phyloP scores from a whole-genome alignment of 2,797 vertebrate species.

The Dermochelys coriacea region DNA sequence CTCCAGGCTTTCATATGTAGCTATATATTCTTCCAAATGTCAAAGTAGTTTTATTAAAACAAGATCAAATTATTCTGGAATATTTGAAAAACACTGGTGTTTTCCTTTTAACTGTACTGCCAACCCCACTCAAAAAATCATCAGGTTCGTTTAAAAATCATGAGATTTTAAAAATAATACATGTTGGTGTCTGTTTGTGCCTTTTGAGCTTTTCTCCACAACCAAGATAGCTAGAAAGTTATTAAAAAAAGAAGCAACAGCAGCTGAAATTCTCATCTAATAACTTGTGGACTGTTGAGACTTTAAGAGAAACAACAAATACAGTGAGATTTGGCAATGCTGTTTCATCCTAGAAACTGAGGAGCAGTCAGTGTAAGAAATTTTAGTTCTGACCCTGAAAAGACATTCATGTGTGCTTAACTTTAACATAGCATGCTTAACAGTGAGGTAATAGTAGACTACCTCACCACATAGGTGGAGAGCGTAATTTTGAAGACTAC shows the following conservation, averaged over 20 bases:
- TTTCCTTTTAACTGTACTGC: neutral
- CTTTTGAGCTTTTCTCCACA: neutral
- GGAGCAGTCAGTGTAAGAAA: neutral
- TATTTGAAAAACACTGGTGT: neutral
- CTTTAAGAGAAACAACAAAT: neutral
- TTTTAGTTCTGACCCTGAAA: neutral
- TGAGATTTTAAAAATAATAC: neutral
- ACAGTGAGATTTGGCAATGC: neutral
- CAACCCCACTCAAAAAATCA: neutral
- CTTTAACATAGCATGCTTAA: neutral
- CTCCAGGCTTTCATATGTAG: neutral
- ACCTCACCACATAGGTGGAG: constrained; percentile 43
- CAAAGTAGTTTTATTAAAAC: neutral
- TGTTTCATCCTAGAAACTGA: neutral
- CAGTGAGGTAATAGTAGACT: neutral
- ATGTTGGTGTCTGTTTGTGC: neutral
- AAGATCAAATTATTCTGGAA: accelerated
- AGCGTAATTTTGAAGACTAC: constrained; percentile 54
- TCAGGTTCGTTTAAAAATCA: neutral
- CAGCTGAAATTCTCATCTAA: neutral
- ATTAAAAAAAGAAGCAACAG: neutral
- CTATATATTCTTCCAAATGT: neutral
- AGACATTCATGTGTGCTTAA: constrained; percentile 25
- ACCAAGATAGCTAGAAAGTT: accelerated
- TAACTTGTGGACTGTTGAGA: neutral